Base-by-base conservation (phyloP, 92 coral and sea anemone genomes). In the Meandrina meandrites region DNA sequence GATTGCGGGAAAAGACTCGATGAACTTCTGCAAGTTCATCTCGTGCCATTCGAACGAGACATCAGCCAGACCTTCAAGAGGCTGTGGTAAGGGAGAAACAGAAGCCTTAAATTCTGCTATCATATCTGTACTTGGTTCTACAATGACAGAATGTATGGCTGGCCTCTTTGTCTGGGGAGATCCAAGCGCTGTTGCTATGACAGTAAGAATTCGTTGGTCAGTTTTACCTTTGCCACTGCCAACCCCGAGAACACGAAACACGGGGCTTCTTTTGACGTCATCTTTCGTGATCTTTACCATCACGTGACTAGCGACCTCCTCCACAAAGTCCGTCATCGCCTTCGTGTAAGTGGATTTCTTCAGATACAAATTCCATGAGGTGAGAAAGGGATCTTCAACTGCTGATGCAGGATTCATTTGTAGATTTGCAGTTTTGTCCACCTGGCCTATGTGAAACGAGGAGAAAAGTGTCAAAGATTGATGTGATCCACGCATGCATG, bases 21-120 rank as follows among this genome's bases (percentile, higher is more conserved):
- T 18, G 73, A 58, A 80, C 24, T 42, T 24, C 24, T 36, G 36
- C 1, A 80, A 22, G 16, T 74, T 80, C 54, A 14, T 58, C 73
- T 58, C 10, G 35, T 64, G 84, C 84, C 84, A 80, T 37, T 80
- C 54, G 84, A 80, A 80, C 8, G 84, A 58, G 24, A 80, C 32
- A n/a, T 80, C 51, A 0, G 73, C 84, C 57, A 36, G 0, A 14
- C 22, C 34, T 57, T 22, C 51, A 5, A 35, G 73, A 11, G 72
- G 54, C 40, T 58, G 51, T 6, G 84, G 84, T 7, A 57, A 18
- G 0, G 69, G 32, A 8, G 69, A n/a, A 22, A 80, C 73, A 1
- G 69, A 37, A 0, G 72, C 7, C 54, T 62, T 32, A 34, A 58
- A 80, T 13, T 62, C 75, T 5, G n/a, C 34, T 36, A 80, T 60